Evolutionary conservation across 2,113 vertebrate species (phyloP).

Genomic region (Glaucomys volans): DNA sequence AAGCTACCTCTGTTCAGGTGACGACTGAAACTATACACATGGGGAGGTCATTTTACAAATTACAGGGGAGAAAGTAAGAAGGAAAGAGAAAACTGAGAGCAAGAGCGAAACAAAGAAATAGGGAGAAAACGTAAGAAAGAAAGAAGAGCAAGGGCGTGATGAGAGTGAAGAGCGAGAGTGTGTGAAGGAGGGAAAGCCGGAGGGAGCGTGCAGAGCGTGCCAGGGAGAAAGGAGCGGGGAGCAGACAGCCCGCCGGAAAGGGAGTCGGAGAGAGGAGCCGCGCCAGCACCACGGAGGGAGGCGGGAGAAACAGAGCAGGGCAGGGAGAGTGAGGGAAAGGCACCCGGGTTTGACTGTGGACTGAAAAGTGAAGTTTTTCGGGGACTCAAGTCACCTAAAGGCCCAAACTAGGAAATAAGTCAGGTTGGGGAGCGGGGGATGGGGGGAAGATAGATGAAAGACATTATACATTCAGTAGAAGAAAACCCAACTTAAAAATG

Average conservation of each 20-base stretch:
- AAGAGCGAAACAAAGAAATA: not conserved
- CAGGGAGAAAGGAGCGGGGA: not conserved
- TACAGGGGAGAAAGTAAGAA: not conserved
- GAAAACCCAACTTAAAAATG: not conserved
- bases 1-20: slow-evolving; percentile 33
- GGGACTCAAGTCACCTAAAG: not conserved
- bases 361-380: not conserved
- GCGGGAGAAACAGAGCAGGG: not conserved
- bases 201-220: not conserved
- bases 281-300: too few species aligned
- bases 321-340: not conserved
- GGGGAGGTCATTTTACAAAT: not conserved
- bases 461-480: not conserved
- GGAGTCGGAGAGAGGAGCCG: too few species aligned
- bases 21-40: not conserved
- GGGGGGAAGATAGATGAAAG: not conserved
- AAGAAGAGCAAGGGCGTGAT: not conserved
- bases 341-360: not conserved
- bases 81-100: slow-evolving; percentile 20
- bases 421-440: not conserved
- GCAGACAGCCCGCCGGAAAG: rapidly evolving
- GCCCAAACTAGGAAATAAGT: not conserved
- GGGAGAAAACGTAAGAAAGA: slow-evolving; percentile 12
- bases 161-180: not conserved
- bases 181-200: not conserved